These are phyloP conservation scores for Macropodus opercularis DNA, from an alignment of 2,797 vertebrate species.

Conservation along the genomic window DNA sequence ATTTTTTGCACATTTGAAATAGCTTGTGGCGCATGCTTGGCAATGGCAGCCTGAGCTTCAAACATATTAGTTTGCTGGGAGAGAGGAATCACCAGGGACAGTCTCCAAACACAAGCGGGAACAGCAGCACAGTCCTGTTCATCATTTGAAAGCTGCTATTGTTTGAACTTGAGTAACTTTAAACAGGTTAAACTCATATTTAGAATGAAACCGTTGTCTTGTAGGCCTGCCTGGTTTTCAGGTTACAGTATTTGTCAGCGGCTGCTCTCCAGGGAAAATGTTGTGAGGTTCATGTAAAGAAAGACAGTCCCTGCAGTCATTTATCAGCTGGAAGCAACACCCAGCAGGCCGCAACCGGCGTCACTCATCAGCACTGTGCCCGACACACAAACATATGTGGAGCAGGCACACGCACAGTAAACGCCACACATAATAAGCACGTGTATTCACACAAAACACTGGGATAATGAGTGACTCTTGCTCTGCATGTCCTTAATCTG, in stretches of 20 bases:
- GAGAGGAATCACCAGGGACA: constrained; percentile 73
- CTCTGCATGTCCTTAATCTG: constrained; percentile 70
- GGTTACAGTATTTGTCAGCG: constrained; percentile 67
- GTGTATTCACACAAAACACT: constrained; percentile 39
- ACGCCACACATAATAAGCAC: constrained; percentile 46
- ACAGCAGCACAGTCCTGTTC: constrained; percentile 66
- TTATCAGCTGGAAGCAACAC: constrained; percentile 62
- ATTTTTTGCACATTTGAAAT: constrained; percentile 78
- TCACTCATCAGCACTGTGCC: constrained; percentile 57
- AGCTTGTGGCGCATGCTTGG: constrained; percentile 79
- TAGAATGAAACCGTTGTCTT: constrained; percentile 64
- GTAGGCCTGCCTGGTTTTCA: constrained; percentile 47
- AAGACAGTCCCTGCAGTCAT: constrained; percentile 65
- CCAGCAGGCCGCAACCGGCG: constrained; percentile 62
- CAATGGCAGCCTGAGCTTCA: constrained; percentile 78
- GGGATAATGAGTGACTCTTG: constrained; percentile 58
- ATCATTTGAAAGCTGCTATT: constrained; percentile 74
- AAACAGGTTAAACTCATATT: constrained; percentile 77
- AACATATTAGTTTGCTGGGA: constrained; percentile 82
- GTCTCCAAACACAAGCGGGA: constrained; percentile 71
- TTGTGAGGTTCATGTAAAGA: constrained; percentile 46
- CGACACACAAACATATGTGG: constrained; percentile 54
- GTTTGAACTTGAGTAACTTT: constrained; percentile 75
- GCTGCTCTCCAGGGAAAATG: constrained; percentile 56
- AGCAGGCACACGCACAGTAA: constrained; percentile 40